Conservation (phyloP, 2,797 vertebrate genomes). For the Coreius guichenoti region DNA sequence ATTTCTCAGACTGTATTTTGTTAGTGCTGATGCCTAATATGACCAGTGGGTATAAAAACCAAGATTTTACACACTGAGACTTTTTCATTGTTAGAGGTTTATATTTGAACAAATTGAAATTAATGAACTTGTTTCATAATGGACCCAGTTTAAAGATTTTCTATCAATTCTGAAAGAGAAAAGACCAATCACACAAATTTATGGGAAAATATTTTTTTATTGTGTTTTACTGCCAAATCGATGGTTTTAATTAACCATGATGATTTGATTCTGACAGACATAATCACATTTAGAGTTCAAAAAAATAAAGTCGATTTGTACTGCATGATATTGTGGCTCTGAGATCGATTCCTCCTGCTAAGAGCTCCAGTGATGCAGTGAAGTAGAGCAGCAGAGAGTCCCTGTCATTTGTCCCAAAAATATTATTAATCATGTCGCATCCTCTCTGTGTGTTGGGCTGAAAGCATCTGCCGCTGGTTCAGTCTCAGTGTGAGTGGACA, state of each 20-base stretch:
- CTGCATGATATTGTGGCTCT: neutral
- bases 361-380: neutral
- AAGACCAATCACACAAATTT: neutral
- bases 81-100: neutral
- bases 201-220: neutral
- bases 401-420: neutral
- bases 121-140: neutral
- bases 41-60: neutral
- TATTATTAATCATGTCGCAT: accelerated
- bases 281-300: conserved; percentile 59
- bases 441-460: neutral
- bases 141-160: neutral
- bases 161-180: neutral
- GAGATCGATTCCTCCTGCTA: neutral
- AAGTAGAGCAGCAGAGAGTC: neutral
- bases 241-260: neutral
- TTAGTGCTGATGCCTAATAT: neutral
- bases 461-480: neutral
- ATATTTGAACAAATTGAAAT: neutral
- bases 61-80: neutral
- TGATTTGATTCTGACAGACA: conserved; percentile 10
- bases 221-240: neutral
- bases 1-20: neutral
- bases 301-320: conserved; percentile 60
- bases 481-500: neutral